Evolutionary conservation across 2,113 vertebrate species (phyloP).

Genomic region (Hyaena hyaena): DNA sequence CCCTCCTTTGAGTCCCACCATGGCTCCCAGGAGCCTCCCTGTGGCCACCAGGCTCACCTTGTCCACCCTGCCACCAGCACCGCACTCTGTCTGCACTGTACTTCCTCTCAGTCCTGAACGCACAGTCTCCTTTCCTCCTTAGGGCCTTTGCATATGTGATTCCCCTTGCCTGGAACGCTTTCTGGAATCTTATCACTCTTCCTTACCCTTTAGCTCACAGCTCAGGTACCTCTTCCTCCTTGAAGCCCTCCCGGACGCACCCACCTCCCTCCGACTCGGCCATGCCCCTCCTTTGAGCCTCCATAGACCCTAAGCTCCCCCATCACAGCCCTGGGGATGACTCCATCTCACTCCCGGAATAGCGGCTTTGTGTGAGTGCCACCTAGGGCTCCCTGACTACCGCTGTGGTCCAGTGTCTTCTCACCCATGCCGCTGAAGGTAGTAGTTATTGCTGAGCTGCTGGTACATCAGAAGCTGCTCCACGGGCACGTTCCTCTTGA

Average conservation of each 20-base stretch:
- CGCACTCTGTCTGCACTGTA: neutral
- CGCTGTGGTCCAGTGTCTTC: neutral
- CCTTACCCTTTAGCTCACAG: neutral
- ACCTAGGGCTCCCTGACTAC: neutral
- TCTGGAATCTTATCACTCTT: neutral
- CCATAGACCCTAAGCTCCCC: neutral
- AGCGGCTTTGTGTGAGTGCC: neutral
- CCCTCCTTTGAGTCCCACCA: neutral
- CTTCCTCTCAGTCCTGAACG: neutral
- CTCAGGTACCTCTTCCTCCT: neutral
- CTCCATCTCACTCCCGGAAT: neutral
- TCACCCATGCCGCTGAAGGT: neutral
- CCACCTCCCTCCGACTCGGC: neutral
- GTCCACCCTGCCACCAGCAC: neutral
- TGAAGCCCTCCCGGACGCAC: neutral
- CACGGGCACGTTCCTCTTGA: conserved; percentile 61
- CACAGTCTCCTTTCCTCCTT: neutral
- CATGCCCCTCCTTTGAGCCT: neutral
- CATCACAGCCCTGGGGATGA: neutral
- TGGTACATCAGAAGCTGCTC: conserved; percentile 8
- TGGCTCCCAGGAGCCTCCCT: neutral
- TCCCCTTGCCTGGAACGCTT: neutral
- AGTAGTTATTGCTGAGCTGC: fast-evolving
- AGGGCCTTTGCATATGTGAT: neutral
- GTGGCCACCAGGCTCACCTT: neutral